Percentiles rank a stretch among this genome's conserved stretches.
phyloP scores from a whole-genome alignment of 37 sponge, comb jelly and placozoan genomes.

The Chondrilla cf. caribensis region DNA sequence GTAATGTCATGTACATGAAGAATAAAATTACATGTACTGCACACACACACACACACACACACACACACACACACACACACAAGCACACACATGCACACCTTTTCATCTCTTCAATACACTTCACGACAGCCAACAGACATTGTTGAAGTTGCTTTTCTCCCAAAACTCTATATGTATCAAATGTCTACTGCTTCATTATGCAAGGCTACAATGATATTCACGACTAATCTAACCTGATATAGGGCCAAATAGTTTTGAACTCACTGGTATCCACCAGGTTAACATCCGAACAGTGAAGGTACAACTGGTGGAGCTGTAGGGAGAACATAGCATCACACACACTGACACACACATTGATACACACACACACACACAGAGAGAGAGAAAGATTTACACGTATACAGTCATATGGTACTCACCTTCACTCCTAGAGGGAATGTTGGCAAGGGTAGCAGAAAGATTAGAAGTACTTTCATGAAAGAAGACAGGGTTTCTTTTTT shows the following conservation, averaged over 20 bases:
- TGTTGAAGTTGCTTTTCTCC: not conserved
- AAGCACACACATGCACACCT: not conserved
- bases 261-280: constrained; percentile 23
- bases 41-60: too few species aligned
- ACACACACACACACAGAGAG: not conserved
- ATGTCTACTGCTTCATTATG: not conserved
- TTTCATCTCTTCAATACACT: constrained; percentile 6
- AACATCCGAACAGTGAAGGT: constrained; percentile 21
- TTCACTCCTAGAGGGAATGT: not conserved
- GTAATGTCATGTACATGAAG: not conserved
- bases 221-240: constrained; percentile 29
- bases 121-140: not conserved
- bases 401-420: not conserved
- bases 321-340: not conserved
- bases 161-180: not conserved
- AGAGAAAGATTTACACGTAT: not conserved
- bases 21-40: not conserved
- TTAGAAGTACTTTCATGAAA: not conserved
- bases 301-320: constrained; percentile 49
- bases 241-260: constrained; percentile 49
- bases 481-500: not conserved
- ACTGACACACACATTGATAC: too few species aligned
- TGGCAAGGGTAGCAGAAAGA: not conserved
- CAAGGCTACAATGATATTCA: not conserved
- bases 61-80: too few species aligned